Percentiles rank a stretch among this genome's conserved stretches.
Evolutionary conservation across 2,888 invertebrate species (phyloP).

Genomic region (Apantesis nais): DNA sequence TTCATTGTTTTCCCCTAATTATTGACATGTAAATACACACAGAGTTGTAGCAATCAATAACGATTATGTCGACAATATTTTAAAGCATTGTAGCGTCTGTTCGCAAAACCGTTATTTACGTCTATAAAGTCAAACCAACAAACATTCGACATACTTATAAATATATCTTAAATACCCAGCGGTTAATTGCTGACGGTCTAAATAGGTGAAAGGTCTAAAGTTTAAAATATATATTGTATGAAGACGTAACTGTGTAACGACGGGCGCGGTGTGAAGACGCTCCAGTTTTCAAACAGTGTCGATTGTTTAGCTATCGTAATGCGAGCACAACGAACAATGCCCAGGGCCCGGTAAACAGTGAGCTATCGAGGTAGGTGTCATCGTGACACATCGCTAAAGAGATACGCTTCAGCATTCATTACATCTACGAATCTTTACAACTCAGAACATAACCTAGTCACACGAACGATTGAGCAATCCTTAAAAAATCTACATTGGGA

Average conservation of each 20-base stretch:
- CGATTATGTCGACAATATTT: not conserved
- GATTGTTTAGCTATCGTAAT: slow-evolving; percentile 52
- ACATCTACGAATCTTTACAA: slow-evolving; percentile 44
- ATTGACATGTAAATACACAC: not conserved
- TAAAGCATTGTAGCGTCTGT: not conserved
- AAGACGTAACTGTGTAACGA: slow-evolving; percentile 19
- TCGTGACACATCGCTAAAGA: slow-evolving; percentile 20
- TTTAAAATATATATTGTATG: slow-evolving; percentile 32
- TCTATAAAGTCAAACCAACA: not conserved
- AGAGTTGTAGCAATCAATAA: no score
- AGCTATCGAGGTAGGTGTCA: slow-evolving; percentile 15
- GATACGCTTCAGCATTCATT: slow-evolving; percentile 13
- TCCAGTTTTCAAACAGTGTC: slow-evolving; percentile 53
- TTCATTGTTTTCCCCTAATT: not conserved
- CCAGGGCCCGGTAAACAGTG: slow-evolving; percentile 12
- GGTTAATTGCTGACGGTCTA: slow-evolving; percentile 19
- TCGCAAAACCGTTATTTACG: not conserved
- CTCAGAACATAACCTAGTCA: slow-evolving; percentile 59
- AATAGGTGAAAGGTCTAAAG: slow-evolving; percentile 37
- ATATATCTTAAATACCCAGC: slow-evolving; percentile 14
- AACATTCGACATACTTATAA: not conserved
- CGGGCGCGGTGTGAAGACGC: slow-evolving; percentile 30
- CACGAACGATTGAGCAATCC: slow-evolving; percentile 75
- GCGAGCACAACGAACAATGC: slow-evolving; percentile 44
- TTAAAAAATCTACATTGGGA: slow-evolving; percentile 63